Conservation (phyloP, 2,113 vertebrate genomes). For the Psephotus haematonotus region DNA sequence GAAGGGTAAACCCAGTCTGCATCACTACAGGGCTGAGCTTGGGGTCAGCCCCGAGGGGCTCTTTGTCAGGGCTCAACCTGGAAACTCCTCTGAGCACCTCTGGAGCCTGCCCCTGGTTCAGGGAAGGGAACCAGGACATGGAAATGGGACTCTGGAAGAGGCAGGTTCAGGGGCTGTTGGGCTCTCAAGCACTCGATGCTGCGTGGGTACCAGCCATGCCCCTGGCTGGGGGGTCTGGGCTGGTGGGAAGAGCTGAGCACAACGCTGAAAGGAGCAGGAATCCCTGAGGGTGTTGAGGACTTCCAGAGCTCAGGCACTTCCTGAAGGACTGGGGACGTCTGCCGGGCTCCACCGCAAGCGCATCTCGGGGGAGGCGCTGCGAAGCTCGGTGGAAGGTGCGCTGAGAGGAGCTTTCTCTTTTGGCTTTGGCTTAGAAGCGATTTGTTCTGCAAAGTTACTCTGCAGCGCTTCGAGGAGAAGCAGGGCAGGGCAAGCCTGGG, state of each 20-base stretch:
- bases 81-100: neutral
- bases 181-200: neutral
- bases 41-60: neutral
- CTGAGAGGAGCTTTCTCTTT: neutral
- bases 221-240: neutral
- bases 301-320: neutral
- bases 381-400: accelerated
- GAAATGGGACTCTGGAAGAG: neutral
- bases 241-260: neutral
- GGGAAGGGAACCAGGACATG: neutral
- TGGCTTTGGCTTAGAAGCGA: neutral
- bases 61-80: neutral
- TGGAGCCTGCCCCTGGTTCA: neutral
- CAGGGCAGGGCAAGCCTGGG: neutral
- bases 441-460: neutral
- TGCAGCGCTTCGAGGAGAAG: neutral
- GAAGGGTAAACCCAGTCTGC: neutral
- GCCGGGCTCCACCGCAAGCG: neutral
- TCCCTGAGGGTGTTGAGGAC: neutral
- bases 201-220: accelerated
- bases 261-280: neutral
- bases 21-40: accelerated
- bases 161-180: neutral
- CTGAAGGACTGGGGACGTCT: neutral
- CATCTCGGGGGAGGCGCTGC: neutral